Percentiles rank a stretch among this genome's conserved stretches.
phyloP scores from a whole-genome alignment of 2,113 vertebrate species.

The Dromaius novaehollandiae region DNA sequence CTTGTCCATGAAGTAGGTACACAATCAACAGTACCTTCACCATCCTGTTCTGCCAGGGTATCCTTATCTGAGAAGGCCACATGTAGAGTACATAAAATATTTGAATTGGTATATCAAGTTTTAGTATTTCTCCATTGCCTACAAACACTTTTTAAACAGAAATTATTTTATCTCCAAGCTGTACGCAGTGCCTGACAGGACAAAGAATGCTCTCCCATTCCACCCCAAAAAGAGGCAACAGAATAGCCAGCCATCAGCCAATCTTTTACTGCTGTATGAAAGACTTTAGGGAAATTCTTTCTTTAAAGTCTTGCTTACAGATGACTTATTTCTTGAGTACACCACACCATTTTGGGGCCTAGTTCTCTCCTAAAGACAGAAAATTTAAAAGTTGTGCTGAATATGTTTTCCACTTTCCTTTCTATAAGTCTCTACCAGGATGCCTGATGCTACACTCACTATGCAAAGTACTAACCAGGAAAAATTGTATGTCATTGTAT shows the following conservation, averaged over 20 bases:
- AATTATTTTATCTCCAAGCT: neutral
- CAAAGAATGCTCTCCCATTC: neutral
- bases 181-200: neutral
- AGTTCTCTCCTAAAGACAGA: neutral
- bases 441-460: constrained; percentile 1
- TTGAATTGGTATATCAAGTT: neutral
- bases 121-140: neutral
- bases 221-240: neutral
- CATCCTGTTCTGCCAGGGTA: neutral
- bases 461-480: neutral
- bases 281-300: constrained; percentile 13
- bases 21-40: neutral
- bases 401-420: neutral
- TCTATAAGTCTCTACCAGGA: neutral
- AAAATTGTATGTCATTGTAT: neutral
- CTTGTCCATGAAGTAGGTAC: neutral
- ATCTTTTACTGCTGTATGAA: neutral
- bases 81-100: neutral
- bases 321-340: neutral
- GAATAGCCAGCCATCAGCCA: neutral
- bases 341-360: neutral
- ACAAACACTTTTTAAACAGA: neutral
- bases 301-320: constrained; percentile 16
- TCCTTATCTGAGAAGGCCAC: neutral
- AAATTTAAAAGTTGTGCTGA: neutral